These are phyloP conservation scores for Monarcha castaneiventris DNA, from an alignment of 2,113 vertebrate genomes.

Conservation along the genomic window DNA sequence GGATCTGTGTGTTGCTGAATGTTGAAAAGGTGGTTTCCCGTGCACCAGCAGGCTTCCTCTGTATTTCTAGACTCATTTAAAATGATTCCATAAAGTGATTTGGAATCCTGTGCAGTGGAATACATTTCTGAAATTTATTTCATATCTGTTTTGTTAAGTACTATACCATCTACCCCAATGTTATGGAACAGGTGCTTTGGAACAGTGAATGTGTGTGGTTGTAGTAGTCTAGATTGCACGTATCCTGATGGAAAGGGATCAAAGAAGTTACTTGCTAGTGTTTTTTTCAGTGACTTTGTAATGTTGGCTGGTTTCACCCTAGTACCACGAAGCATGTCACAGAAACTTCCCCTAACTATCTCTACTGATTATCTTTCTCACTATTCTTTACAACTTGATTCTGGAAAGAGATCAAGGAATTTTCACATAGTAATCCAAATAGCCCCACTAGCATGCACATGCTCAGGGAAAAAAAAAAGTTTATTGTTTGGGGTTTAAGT, in stretches of 20 bases:
- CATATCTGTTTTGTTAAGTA: not conserved
- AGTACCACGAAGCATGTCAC: not conserved
- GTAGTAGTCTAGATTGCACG: not conserved
- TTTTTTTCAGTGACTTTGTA: not conserved
- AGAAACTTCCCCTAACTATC: not conserved
- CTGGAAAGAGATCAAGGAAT: not conserved
- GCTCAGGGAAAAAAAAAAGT: not conserved
- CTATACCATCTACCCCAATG: not conserved
- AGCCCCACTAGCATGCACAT: not conserved
- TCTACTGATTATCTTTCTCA: not conserved
- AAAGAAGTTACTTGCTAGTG: not conserved
- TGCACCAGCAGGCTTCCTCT: not conserved
- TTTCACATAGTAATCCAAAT: not conserved
- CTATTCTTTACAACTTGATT: not conserved
- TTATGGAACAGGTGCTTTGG: not conserved
- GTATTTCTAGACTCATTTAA: not conserved
- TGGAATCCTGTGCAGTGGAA: not conserved
- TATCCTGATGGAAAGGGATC: not conserved
- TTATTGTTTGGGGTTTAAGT: not conserved
- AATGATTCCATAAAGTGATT: not conserved
- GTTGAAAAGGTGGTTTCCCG: not conserved
- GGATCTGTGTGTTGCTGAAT: not conserved
- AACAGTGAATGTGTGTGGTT: not conserved
- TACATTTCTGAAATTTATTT: not conserved
- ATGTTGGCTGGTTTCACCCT: not conserved